Evolutionary conservation across 2,888 invertebrate genomes (phyloP).

Genomic region (Chloroclysta siterata): DNA sequence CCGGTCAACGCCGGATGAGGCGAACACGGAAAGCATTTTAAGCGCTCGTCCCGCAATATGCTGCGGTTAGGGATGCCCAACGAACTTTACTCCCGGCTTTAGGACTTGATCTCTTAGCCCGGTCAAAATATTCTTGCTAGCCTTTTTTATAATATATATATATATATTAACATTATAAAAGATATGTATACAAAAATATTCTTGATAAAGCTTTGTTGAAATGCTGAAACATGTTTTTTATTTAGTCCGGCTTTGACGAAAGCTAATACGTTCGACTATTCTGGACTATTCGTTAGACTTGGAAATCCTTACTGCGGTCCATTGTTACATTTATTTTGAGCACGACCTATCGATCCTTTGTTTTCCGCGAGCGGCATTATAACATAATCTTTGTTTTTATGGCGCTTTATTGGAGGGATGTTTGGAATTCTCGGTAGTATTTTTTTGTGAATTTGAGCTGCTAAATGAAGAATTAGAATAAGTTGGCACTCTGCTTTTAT

Average conservation of each 20-base stretch:
- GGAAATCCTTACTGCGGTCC: slow-evolving; percentile 45
- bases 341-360: slow-evolving; percentile 68
- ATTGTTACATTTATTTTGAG: slow-evolving; percentile 78
- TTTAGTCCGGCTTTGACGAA: slow-evolving; percentile 7
- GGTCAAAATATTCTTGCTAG: slow-evolving; percentile 29
- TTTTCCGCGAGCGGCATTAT: slow-evolving; percentile 36
- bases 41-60: slow-evolving; percentile 66
- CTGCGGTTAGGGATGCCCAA: slow-evolving; percentile 22
- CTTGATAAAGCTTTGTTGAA: too few species aligned
- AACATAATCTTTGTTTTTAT: slow-evolving; percentile 35
- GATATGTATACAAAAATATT: too few species aligned
- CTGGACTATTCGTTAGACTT: too few species aligned
- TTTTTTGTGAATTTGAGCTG: slow-evolving; percentile 12
- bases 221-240: not conserved
- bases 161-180: too few species aligned
- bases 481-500: not conserved
- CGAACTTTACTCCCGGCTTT: slow-evolving; percentile 38
- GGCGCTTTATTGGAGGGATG: slow-evolving; percentile 28
- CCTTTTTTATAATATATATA: not conserved
- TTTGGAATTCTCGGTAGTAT: slow-evolving; percentile 18
- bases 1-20: slow-evolving; percentile 71
- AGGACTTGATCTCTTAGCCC: not conserved
- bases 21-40: slow-evolving; percentile 84
- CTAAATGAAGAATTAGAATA: not conserved
- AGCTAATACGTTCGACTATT: slow-evolving; percentile 21